These are phyloP conservation scores for Ruditapes philippinarum DNA, from an alignment of 1,140 invertebrate genomes.

Conservation along the genomic window DNA sequence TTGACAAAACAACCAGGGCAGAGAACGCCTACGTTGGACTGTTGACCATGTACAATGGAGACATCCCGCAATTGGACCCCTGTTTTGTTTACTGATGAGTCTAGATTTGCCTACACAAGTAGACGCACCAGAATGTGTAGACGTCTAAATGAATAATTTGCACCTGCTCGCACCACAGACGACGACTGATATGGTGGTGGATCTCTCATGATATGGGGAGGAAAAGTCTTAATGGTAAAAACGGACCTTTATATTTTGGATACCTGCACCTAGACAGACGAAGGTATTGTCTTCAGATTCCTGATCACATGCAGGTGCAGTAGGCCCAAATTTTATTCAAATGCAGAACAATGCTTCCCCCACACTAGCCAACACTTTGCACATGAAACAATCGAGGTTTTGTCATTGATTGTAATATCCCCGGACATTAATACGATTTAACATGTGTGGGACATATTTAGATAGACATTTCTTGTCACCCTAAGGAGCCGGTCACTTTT, in stretches of 20 bases:
- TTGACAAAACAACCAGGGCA: neutral
- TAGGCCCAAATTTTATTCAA: too few relatives aligned
- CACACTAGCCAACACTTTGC: neutral
- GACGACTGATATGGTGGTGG: neutral
- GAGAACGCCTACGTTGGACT: neutral
- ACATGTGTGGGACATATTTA: neutral
- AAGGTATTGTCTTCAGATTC: neutral
- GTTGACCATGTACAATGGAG: neutral
- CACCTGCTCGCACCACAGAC: neutral
- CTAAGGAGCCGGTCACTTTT: neutral
- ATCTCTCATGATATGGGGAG: neutral
- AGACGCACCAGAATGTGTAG: slow-evolving; percentile 32
- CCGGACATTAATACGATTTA: neutral
- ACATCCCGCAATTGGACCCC: neutral
- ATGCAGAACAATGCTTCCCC: too few relatives aligned
- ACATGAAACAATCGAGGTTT: neutral
- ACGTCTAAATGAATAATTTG: slow-evolving; percentile 19
- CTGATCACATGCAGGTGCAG: slow-evolving; percentile 3
- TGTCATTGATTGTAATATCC: neutral
- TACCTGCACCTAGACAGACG: neutral
- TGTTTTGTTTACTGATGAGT: slow-evolving; percentile 55
- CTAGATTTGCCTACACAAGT: slow-evolving; percentile 49
- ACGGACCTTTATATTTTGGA: neutral
- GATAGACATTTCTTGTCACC: neutral
- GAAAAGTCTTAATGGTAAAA: neutral